Evolutionary conservation across 1,140 invertebrate species (phyloP).

Genomic region (Apocrypta bakeri): DNA sequence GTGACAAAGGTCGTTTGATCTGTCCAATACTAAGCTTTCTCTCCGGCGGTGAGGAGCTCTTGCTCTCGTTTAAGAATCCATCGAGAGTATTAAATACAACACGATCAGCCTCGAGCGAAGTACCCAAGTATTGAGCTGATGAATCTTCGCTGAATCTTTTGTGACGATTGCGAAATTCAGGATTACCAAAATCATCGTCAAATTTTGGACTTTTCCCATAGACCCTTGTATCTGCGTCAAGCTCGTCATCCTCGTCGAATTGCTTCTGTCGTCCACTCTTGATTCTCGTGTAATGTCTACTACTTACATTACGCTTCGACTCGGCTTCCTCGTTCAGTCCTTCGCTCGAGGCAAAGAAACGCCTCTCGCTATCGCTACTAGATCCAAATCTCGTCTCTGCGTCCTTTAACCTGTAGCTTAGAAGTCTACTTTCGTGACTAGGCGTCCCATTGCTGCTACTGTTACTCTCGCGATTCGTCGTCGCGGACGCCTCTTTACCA

Average conservation of each 20-base stretch:
- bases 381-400: constrained; percentile 64
- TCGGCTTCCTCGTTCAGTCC: constrained; percentile 60
- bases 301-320: constrained; percentile 56
- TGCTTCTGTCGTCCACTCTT: constrained; percentile 68
- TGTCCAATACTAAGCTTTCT: constrained; percentile 65
- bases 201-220: constrained; percentile 73
- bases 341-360: constrained; percentile 64
- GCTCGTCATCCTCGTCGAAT: constrained; percentile 67
- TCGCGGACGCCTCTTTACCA: constrained; percentile 13
- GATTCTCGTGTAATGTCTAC: constrained; percentile 60
- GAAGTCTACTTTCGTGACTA: constrained; percentile 31
- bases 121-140: constrained; percentile 45
- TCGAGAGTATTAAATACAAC: constrained; percentile 72
- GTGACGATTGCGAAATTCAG: constrained; percentile 26
- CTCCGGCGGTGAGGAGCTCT: constrained; percentile 54
- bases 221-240: constrained; percentile 66
- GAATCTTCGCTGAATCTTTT: constrained; percentile 46
- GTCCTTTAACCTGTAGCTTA: constrained; percentile 55
- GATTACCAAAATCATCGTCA: constrained; percentile 65
- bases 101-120: constrained; percentile 51
- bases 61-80: constrained; percentile 66
- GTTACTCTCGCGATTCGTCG: constrained; percentile 25
- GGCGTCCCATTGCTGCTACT: constrained; percentile 8
- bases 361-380: constrained; percentile 65
- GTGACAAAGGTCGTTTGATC: constrained; percentile 68